Percentiles rank a stretch among this genome's conserved stretches.
These are phyloP conservation scores for Myxocyprinus asiaticus DNA, from an alignment of 2,113 vertebrate genomes.

Conservation along the genomic window DNA sequence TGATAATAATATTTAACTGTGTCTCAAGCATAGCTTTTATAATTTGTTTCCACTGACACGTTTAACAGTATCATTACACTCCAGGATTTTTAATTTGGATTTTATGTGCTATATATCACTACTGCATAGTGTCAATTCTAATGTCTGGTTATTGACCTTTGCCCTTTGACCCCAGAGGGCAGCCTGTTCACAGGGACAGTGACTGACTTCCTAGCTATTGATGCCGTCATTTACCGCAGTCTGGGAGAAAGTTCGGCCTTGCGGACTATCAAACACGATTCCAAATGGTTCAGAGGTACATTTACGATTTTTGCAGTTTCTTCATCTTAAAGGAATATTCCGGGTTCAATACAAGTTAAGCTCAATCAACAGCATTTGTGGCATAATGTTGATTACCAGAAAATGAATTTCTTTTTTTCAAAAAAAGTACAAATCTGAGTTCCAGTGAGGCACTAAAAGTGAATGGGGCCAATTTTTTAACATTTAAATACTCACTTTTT, in stretches of 20 bases:
- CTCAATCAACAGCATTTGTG: too few relatives aligned
- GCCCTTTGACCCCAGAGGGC: conserved; percentile 76
- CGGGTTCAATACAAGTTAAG: too few relatives aligned
- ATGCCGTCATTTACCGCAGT: conserved; percentile 96
- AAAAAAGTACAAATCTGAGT: too few relatives aligned
- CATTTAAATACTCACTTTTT: too few relatives aligned
- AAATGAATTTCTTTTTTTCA: too few relatives aligned
- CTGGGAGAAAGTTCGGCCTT: conserved; percentile 89
- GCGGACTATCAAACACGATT: conserved; percentile 95
- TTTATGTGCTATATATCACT: not conserved
- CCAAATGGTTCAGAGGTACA: conserved; percentile 97
- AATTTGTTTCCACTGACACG: not conserved
- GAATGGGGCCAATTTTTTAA: too few relatives aligned
- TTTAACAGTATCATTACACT: conserved; percentile 14
- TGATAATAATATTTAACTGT: too few relatives aligned
- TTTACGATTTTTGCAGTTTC: not conserved
- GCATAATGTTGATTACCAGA: too few relatives aligned
- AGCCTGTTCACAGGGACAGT: conserved; percentile 96
- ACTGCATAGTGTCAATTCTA: not conserved
- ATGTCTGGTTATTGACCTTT: conserved; percentile 10
- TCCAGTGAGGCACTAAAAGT: too few relatives aligned
- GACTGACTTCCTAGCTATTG: conserved; percentile 96
- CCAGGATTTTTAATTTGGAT: not conserved
- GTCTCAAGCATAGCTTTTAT: too few relatives aligned
- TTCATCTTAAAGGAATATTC: too few relatives aligned